phyloP scores from a whole-genome alignment of 2,113 vertebrate genomes.

The Osmerus mordax region DNA sequence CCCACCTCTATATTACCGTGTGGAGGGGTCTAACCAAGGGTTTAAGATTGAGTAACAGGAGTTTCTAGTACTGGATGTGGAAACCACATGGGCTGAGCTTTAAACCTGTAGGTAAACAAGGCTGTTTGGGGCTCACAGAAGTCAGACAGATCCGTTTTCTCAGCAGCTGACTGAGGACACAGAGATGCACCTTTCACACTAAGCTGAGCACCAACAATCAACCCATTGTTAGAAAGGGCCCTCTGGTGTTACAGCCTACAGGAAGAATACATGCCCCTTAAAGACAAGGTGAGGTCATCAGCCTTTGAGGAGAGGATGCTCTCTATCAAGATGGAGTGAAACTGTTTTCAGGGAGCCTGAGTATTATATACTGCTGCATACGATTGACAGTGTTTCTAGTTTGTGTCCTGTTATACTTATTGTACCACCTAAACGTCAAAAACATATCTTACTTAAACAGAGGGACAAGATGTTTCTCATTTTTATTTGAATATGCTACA shows the following conservation, averaged over 20 bases:
- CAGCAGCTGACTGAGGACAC: slow-evolving; percentile 45
- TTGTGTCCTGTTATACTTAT: too few relatives aligned
- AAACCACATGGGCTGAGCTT: slow-evolving; percentile 7
- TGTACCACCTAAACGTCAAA: too few relatives aligned
- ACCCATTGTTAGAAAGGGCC: slow-evolving; percentile 51
- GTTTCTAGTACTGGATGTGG: too few relatives aligned
- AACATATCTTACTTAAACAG: too few relatives aligned
- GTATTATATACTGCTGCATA: too few relatives aligned
- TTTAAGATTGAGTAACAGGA: too few relatives aligned
- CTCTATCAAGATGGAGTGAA: slow-evolving; percentile 17
- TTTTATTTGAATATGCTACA: too few relatives aligned
- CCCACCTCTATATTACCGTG: background rate
- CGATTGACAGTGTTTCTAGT: too few relatives aligned
- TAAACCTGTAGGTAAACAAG: slow-evolving; percentile 45
- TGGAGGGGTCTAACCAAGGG: too few relatives aligned
- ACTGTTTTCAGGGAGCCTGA: background rate
- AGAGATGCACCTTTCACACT: slow-evolving; percentile 64
- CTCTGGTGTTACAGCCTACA: slow-evolving; percentile 46
- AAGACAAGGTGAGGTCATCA: slow-evolving; percentile 41
- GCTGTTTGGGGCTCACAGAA: slow-evolving; percentile 16
- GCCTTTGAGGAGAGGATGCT: slow-evolving; percentile 27
- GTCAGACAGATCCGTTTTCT: slow-evolving; percentile 53
- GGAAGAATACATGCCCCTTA: slow-evolving; percentile 42
- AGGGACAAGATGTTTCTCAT: too few relatives aligned
- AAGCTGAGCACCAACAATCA: slow-evolving; percentile 60